Conservation (phyloP, 2,888 invertebrate species). For the Plebejus argus region DNA sequence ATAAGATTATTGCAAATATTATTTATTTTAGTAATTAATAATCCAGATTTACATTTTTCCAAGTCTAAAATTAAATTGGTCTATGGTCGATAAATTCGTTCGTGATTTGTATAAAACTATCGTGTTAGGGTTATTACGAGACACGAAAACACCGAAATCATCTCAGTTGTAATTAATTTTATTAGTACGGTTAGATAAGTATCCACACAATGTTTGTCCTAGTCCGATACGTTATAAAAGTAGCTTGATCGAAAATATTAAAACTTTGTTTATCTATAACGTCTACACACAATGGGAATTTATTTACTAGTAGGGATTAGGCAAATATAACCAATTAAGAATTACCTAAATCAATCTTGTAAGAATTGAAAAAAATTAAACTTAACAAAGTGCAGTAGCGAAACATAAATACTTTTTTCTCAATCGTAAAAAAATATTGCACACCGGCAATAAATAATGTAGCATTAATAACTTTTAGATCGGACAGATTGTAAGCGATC, state of each 20-base stretch:
- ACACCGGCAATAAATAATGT: constrained; percentile 47
- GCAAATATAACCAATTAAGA: too few species aligned
- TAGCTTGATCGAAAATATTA: too few species aligned
- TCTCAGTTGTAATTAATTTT: background rate
- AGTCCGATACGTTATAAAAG: too few species aligned
- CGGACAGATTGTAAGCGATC: constrained; percentile 64
- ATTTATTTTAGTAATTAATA: too few species aligned
- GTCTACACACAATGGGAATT: too few species aligned
- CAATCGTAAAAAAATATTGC: constrained; percentile 9
- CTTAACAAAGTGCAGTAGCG: background rate
- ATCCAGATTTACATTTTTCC: background rate
- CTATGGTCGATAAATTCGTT: background rate
- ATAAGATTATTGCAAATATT: too few species aligned
- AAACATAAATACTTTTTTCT: background rate
- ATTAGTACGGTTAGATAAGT: too few species aligned
- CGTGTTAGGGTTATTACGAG: background rate
- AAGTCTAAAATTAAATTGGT: background rate
- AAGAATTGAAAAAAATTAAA: background rate
- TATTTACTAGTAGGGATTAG: too few species aligned
- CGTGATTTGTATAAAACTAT: constrained; percentile 1
- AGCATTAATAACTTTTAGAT: constrained; percentile 40
- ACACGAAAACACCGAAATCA: background rate
- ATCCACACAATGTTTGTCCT: too few species aligned
- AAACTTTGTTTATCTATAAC: too few species aligned
- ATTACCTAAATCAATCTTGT: too few species aligned